Conservation (phyloP, 2,888 invertebrate genomes). For the Callinectes sapidus region DNA sequence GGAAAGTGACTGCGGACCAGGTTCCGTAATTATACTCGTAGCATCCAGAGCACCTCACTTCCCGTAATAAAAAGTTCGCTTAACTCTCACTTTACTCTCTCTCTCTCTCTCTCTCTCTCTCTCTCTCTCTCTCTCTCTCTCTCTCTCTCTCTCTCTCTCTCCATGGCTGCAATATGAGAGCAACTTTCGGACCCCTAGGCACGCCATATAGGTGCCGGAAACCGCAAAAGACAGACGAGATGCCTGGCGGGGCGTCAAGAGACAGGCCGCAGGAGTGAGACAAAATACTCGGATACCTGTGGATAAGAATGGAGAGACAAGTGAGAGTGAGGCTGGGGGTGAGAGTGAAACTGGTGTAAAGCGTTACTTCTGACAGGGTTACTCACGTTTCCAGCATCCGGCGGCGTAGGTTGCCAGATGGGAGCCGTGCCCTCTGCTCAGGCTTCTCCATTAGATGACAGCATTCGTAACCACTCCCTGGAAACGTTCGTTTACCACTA, state of each 20-base stretch:
- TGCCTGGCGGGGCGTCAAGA: not conserved
- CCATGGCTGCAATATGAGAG: not conserved
- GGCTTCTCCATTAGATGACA: not conserved
- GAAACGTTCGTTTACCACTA: no score
- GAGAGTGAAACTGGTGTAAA: not conserved
- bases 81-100: constrained; percentile 11
- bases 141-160: not conserved
- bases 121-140: not conserved
- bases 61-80: not conserved
- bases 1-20: constrained; percentile 21
- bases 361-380: not conserved
- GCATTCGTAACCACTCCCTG: not conserved
- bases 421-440: constrained; percentile 1
- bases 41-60: not conserved
- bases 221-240: not conserved
- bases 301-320: not conserved
- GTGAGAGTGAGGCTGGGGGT: constrained; percentile 1
- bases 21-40: constrained; percentile 2
- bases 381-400: constrained; percentile 17
- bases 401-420: not conserved
- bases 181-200: not conserved
- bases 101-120: constrained; percentile 34
- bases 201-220: not conserved
- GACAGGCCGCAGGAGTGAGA: not conserved
- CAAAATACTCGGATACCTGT: not conserved